Evolutionary conservation across 2,113 vertebrate species (phyloP), one percentile per base, ranked within the genome.

Genomic region (Oreamnos americanus): DNA sequence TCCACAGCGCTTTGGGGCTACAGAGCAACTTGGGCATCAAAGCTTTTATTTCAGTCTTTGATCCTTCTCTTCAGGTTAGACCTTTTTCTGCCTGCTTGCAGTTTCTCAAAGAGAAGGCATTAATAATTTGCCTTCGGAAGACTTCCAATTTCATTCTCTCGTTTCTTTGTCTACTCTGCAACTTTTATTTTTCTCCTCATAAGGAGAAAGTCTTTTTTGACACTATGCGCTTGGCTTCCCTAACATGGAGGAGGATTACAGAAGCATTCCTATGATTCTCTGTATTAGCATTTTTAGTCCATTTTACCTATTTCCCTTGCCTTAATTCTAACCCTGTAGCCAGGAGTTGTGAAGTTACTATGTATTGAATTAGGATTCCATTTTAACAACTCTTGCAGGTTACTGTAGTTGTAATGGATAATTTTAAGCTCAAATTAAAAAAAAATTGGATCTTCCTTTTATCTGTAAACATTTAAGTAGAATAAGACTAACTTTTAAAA

Each of bases 91-190:
- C 96, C 97, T 97, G 95, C 97, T 98, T 98, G 96, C 97, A 96
- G 39, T 98, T 98, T 98, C 96, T 98, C 96, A 97, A 94, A 97
- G 96, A 97, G 88, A 97, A 96, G 93, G 83, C 97, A 98, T 98
- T 97, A 98, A 98, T 98, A 98, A 98, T 98, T 98, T 97, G 96
- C 95, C 96, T 90, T 97, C 15, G n/a, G 96, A 98, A 93, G 97
- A 96, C 95, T 98, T 97, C 89, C 97, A 98, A 55, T 98, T 97
- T 93, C 25, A 3, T 97, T 93, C 95, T 95, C 94, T 90, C 93
- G 36, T 94, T 97, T 96, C 94, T 97, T 97, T 97, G 96, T 98
- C 96, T 95, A 84, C 71, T 95, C 82, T 90, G 78, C 78, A 91
- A 94, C 60, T 94, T 89, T 90, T 84, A 55, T 28, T n/a, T 16